Conservation (phyloP, 2,888 invertebrate species). For the Baccha elongata region DNA sequence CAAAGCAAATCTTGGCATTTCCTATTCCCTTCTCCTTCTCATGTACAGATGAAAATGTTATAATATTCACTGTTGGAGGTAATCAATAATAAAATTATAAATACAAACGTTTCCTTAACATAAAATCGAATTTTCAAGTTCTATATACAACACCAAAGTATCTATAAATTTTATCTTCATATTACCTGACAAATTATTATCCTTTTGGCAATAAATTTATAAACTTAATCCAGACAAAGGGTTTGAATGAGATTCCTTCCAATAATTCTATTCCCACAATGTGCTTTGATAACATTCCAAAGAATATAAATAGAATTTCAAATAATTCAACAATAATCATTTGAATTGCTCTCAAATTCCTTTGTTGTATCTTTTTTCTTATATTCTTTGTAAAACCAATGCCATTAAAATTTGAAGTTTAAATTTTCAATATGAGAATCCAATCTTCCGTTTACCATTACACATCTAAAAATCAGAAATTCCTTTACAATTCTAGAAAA, state of each 20-base stretch:
- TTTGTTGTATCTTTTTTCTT: slow-evolving; percentile 1
- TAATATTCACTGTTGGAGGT: too few species aligned
- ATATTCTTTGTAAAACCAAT: slow-evolving; percentile 9
- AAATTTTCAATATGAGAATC: not conserved
- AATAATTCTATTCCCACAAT: slow-evolving; percentile 1
- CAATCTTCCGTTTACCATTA: not conserved
- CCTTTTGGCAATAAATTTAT: not conserved
- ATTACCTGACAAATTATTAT: not conserved
- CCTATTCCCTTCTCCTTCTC: too few species aligned
- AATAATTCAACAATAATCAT: slow-evolving; percentile 32
- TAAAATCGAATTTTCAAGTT: too few species aligned
- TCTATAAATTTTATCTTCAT: not conserved
- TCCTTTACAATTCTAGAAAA: slow-evolving; percentile 1
- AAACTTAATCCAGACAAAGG: not conserved
- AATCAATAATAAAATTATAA: too few species aligned
- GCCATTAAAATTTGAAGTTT: slow-evolving; percentile 27
- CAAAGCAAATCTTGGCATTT: too few species aligned
- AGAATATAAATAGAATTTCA: slow-evolving; percentile 33
- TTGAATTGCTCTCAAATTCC: slow-evolving; percentile 13
- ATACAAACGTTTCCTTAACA: too few species aligned
- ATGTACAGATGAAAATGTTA: too few species aligned
- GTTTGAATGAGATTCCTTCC: not conserved
- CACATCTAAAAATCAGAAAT: not conserved
- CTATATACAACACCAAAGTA: not conserved
- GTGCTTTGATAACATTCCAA: slow-evolving; percentile 34